These are phyloP conservation scores for Desmophyllum pertusum DNA, from an alignment of 92 coral and sea anemone species.

Conservation along the genomic window DNA sequence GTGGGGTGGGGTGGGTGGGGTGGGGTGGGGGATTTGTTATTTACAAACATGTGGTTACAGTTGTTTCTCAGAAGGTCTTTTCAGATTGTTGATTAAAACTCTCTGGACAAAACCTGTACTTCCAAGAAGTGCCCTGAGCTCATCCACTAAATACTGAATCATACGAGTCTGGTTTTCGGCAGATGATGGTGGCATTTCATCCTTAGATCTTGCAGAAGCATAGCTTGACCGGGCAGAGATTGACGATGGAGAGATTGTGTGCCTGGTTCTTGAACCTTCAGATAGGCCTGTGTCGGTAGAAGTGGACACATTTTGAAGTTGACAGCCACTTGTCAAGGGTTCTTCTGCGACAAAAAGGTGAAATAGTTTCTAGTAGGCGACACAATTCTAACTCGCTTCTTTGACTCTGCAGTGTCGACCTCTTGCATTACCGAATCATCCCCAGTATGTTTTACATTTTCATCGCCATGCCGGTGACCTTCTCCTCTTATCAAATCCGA, in stretches of 20 bases:
- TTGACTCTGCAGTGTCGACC: conserved; percentile 14
- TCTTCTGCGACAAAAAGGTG: conserved; percentile 3
- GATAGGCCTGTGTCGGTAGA: not conserved
- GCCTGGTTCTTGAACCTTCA: not conserved
- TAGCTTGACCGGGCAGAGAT: conserved; percentile 3
- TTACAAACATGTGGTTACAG: no score
- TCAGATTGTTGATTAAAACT: not conserved
- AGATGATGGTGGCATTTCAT: conserved; percentile 37
- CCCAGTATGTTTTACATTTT: not conserved
- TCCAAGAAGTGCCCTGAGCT: conserved; percentile 84
- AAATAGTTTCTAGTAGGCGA: conserved; percentile 58
- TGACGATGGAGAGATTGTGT: not conserved
- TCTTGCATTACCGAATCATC: conserved; percentile 8
- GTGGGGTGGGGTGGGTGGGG: no score
- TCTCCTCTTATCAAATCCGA: not conserved
- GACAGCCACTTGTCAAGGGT: not conserved
- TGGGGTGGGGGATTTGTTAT: no score
- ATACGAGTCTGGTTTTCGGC: conserved; percentile 74
- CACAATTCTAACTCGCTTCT: conserved; percentile 78
- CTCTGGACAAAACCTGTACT: conserved; percentile 69
- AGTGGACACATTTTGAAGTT: conserved; percentile 18
- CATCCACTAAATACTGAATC: conserved; percentile 82
- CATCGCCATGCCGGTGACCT: not conserved
- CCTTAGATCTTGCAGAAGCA: not conserved
- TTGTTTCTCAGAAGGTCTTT: no score